These are phyloP conservation scores for Palythoa heliodiscus DNA, from an alignment of 92 coral and sea anemone genomes.

Conservation along the genomic window DNA sequence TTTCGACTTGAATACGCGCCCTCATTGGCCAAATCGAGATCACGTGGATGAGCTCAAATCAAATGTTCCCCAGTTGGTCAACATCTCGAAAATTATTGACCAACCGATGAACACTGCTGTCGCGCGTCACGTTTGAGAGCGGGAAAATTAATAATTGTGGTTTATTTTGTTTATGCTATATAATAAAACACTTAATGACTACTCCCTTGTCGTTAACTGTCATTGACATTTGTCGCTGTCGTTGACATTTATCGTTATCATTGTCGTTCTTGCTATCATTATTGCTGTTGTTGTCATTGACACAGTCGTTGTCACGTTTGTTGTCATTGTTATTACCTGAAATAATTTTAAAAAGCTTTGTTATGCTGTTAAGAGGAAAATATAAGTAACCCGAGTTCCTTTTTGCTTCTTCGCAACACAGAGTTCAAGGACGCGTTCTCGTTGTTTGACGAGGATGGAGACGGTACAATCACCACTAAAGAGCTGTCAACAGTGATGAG, in stretches of 20 bases:
- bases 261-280: neutral
- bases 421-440: constrained; percentile 84
- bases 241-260: neutral
- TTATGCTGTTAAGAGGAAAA: neutral
- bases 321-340: neutral
- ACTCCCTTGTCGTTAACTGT: neutral
- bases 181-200: too few species aligned
- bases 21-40: too few species aligned
- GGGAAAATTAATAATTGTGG: too few species aligned
- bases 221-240: neutral
- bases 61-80: too few species aligned
- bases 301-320: neutral
- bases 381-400: neutral
- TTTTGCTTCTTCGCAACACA: neutral
- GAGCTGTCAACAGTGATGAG: constrained; percentile 73
- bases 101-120: too few species aligned
- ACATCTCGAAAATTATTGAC: too few species aligned
- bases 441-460: constrained; percentile 73
- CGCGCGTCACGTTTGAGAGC: too few species aligned
- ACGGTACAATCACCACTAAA: constrained; percentile 74
- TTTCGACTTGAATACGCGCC: too few species aligned
- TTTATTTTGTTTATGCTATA: too few species aligned
- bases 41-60: too few species aligned
- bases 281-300: neutral
- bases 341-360: too few species aligned